These are phyloP conservation scores for Vulpes lagopus DNA, from an alignment of 2,113 vertebrate species.

Conservation along the genomic window DNA sequence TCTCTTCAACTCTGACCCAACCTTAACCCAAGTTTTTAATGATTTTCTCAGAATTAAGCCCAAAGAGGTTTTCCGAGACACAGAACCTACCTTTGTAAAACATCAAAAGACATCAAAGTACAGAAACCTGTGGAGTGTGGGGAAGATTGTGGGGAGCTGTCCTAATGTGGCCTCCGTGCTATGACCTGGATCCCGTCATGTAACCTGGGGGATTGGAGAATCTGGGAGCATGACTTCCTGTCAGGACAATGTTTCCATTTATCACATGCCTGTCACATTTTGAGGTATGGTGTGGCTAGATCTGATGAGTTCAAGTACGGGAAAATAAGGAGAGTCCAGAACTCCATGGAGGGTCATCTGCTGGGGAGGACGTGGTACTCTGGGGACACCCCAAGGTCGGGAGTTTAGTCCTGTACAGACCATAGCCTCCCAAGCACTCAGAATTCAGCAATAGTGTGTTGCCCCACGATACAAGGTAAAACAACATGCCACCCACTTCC, in stretches of 20 bases:
- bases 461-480: background rate
- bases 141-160: background rate
- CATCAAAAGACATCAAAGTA: background rate
- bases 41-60: constrained; percentile 61
- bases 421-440: background rate
- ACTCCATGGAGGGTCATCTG: background rate
- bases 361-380: background rate
- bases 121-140: background rate
- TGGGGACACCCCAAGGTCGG: background rate
- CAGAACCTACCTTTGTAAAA: background rate
- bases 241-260: background rate
- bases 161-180: background rate
- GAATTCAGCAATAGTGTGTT: background rate
- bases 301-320: background rate
- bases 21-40: constrained; percentile 14
- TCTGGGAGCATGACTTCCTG: background rate
- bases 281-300: background rate
- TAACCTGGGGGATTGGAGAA: background rate
- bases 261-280: background rate
- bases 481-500: background rate
- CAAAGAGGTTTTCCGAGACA: constrained; percentile 40
- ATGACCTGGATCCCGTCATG: background rate
- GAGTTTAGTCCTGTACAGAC: background rate
- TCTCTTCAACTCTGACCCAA: constrained; percentile 49
- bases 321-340: background rate